Percentiles rank a stretch among this genome's conserved stretches.
Evolutionary conservation across 2,797 vertebrate genomes (phyloP).

Genomic region (Pagetopsis macropterus): DNA sequence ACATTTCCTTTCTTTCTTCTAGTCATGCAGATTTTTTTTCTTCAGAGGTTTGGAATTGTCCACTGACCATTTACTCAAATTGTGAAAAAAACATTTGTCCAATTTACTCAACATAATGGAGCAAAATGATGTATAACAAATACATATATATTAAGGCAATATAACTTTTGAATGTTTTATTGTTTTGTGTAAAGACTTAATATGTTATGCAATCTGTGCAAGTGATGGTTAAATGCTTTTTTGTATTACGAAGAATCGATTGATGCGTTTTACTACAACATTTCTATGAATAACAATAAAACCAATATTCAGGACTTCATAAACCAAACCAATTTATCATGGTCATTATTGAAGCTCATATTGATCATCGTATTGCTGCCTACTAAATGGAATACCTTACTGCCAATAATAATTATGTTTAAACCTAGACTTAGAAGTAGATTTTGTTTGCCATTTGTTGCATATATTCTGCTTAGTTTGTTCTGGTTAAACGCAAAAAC

Average conservation of each 20-base stretch:
- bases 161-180: not conserved
- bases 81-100: not conserved
- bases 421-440: not conserved
- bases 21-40: not conserved
- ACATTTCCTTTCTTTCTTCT: constrained; percentile 1
- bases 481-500: not conserved
- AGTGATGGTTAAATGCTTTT: too few species aligned
- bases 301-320: not conserved
- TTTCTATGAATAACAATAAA: not conserved
- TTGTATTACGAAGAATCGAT: too few species aligned
- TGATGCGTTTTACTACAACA: not conserved
- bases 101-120: not conserved
- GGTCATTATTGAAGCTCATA: not conserved
- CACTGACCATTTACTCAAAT: not conserved
- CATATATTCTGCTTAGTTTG: not conserved
- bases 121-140: too few species aligned
- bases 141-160: not conserved
- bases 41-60: not conserved
- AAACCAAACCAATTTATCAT: constrained; percentile 2
- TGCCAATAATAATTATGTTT: not conserved
- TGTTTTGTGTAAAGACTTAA: constrained; percentile 11
- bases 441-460: not conserved
- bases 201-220: too few species aligned
- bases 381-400: not conserved
- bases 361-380: not conserved